phyloP scores from a whole-genome alignment of 2,113 vertebrate species.

The Gambusia holbrooki region DNA sequence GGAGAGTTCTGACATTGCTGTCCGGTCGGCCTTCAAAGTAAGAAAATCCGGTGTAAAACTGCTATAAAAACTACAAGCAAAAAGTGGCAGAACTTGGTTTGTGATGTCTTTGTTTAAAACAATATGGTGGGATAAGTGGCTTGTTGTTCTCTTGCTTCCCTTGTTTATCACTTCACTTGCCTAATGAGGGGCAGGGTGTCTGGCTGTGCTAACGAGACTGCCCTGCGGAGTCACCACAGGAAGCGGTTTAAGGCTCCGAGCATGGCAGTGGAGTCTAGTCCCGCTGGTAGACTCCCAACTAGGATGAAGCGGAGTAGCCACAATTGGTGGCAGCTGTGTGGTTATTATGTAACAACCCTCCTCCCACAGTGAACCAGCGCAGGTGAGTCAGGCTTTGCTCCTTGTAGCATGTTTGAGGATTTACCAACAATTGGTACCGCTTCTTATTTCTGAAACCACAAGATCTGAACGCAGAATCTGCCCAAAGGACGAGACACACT shows the following conservation, averaged over 20 bases:
- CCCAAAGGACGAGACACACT: not conserved
- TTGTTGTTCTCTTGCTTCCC: slow-evolving; percentile 64
- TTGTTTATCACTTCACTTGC: slow-evolving; percentile 62
- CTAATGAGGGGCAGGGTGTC: slow-evolving; percentile 69
- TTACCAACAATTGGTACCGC: slow-evolving; percentile 17
- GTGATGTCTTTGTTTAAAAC: slow-evolving; percentile 23
- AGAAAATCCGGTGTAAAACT: slow-evolving; percentile 26
- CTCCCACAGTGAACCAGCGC: slow-evolving; percentile 27
- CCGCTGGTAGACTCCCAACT: slow-evolving; percentile 50
- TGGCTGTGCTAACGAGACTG: slow-evolving; percentile 60
- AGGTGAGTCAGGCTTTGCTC: slow-evolving; percentile 40
- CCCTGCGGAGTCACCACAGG: slow-evolving; percentile 62
- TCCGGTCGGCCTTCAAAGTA: slow-evolving; percentile 26
- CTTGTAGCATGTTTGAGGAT: slow-evolving; percentile 10
- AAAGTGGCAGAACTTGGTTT: slow-evolving; percentile 26
- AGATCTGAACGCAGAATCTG: slow-evolving; percentile 17
- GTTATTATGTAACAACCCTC: slow-evolving; percentile 47
- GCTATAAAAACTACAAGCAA: slow-evolving; percentile 38
- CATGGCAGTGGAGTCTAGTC: slow-evolving; percentile 37
- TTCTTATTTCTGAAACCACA: slow-evolving; percentile 3
- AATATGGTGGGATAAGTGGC: slow-evolving; percentile 34
- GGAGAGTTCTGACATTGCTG: slow-evolving; percentile 31
- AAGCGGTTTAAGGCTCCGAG: slow-evolving; percentile 64
- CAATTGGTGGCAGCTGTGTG: slow-evolving; percentile 56
- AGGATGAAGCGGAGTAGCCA: slow-evolving; percentile 46